Evolutionary conservation across 2,113 vertebrate species (phyloP), one percentile per base, ranked within the genome.

Genomic region (Anguilla japonica): DNA sequence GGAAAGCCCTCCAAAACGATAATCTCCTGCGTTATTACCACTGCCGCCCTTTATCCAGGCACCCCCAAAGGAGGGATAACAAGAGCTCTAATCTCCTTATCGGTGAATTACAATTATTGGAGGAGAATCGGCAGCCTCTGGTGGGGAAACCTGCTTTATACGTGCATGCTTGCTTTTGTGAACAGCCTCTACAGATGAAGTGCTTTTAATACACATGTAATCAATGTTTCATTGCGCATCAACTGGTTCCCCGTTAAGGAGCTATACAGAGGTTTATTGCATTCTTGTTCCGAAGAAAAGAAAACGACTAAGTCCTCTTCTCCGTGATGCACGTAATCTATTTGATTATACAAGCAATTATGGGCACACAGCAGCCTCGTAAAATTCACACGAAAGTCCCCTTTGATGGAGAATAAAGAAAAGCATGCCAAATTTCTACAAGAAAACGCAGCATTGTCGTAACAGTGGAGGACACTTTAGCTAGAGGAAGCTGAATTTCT

Each of bases 101-200:
- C 20, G 83, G 29, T n/a, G 29, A 80, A 84, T 87, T 87, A 87
- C 79, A 87, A 57, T 87, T 87, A 87, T 81, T 87, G 50, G 50
- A 53, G 78, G 78, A 79, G 56, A 57, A 81, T 81, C 71, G 60
- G 29, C 15, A 43, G 50, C 34, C 71, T 78, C 43, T 26, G 60
- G 22, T 9, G 41, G 60, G 41, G 81, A 41, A 46, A 46, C n/a
- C 60, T 43, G 18, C 82, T 22, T 75, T 39, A 57, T 43, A 60
- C 81, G 41, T 22, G 79, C 34, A 41, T 6, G 43, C 56, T 43
- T 2, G 78, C 79, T 81, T 87, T 84, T 81, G 83, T 84, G 40
- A 81, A 41, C 82, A 53, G 11, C 20, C 3, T 43, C 83, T 84
- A 39, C 78, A 63, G 83, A 82, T 63, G 83, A 84, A 84, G 87